Percentiles rank a stretch among this genome's conserved stretches.
Conservation (phyloP, 2,797 vertebrate genomes). For the Lacerta agilis region DNA sequence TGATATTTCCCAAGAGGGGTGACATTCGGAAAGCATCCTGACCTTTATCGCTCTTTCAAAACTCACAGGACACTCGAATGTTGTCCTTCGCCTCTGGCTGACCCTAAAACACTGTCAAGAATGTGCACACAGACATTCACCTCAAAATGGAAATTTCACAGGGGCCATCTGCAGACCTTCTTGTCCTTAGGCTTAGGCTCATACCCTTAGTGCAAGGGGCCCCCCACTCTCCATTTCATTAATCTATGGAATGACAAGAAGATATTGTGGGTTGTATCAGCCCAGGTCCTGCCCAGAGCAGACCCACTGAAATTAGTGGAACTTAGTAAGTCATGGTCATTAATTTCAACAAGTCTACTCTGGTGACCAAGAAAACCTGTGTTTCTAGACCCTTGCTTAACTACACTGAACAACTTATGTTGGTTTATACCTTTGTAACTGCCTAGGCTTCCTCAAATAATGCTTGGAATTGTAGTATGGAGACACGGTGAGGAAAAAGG, state of each 20-base stretch:
- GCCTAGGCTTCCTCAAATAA: neutral
- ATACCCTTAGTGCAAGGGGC: neutral
- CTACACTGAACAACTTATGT: neutral
- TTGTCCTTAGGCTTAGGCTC: neutral
- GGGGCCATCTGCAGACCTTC: neutral
- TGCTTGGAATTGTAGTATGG: neutral
- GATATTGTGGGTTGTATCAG: too few relatives aligned
- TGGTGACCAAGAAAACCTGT: neutral
- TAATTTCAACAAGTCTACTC: too few relatives aligned
- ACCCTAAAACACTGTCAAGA: neutral
- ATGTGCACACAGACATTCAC: neutral
- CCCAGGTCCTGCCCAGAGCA: too few relatives aligned
- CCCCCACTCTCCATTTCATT: neutral
- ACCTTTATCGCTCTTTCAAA: too few relatives aligned
- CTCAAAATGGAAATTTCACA: neutral
- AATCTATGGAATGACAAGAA: neutral
- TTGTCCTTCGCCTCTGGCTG: neutral
- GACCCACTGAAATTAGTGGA: too few relatives aligned
- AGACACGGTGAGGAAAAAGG: neutral
- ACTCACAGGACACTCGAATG: neutral
- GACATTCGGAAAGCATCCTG: neutral
- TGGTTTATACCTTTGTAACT: neutral
- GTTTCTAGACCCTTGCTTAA: neutral
- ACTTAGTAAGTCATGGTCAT: too few relatives aligned
- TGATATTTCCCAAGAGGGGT: neutral